Evolutionary conservation across 2,797 vertebrate genomes (phyloP), one percentile per base, ranked within the genome.

Genomic region (Taenioides sp.): DNA sequence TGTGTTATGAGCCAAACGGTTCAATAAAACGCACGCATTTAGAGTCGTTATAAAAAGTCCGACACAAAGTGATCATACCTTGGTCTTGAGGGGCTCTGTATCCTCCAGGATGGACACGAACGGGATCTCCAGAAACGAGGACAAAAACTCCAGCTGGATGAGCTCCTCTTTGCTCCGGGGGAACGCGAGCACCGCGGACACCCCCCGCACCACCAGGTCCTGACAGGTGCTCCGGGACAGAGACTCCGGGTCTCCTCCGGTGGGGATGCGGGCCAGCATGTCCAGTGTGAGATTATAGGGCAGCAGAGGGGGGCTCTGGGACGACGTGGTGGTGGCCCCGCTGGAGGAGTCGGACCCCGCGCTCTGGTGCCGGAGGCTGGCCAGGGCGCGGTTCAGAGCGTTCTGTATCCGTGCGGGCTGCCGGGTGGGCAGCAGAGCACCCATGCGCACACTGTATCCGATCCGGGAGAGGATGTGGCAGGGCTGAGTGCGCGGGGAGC

Each of bases 271-370:
- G 64, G 92, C 90, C 89, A 95, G 90, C 88, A 97, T 86, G 89
- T 97, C 96, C 92, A 98, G 86, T 88, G 94, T 97, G 75, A 96
- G 92, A 91, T 97, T 98, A 92, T 93, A 94, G 69, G 95, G 95
- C 74, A 95, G 90, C 75, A 94, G 89, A 3, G 90, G 86, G 7
- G 80, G 73, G 4, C 79, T 75, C 37, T 91, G 91, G 25, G 90
- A 78, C 64, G 85, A 65, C 0, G 88, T 84, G 11, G 88, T 82
- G 76, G 63, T 65, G 37, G 63, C 37, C 6, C 63, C 40, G 40
- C 40, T 65, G 40, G 88, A 73, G 49, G 84, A 70, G 77, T 90
- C 91, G 20, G 74, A 67, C 40, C 75, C 85, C 6, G 74, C 78
- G 74, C 74, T 79, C 65, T 91, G 92, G 84, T 93, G 92, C 76